These are phyloP conservation scores for Garra rufa DNA, from an alignment of 2,113 vertebrate species.

Conservation along the genomic window DNA sequence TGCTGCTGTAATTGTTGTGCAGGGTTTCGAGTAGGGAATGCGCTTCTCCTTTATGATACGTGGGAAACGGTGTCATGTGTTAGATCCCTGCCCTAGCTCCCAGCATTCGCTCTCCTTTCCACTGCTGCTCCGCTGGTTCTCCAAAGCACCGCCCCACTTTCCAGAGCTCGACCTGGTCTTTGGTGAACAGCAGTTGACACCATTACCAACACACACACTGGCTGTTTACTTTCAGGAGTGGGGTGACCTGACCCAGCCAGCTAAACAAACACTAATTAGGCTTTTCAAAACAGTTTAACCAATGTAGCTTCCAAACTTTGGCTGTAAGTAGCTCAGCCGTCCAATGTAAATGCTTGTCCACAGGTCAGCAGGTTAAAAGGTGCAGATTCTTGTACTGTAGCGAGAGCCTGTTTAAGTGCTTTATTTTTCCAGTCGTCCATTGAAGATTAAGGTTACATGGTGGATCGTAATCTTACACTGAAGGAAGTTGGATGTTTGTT, in stretches of 20 bases:
- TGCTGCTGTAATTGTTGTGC: not conserved
- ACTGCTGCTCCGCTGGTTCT: slow-evolving; percentile 29
- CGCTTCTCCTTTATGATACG: slow-evolving; percentile 34
- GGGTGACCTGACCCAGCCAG: slow-evolving; percentile 42
- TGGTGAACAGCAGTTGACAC: slow-evolving; percentile 21
- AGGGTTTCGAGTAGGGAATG: slow-evolving; percentile 46
- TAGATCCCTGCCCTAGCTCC: slow-evolving; percentile 43
- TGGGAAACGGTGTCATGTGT: slow-evolving; percentile 52
- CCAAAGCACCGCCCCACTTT: not conserved
- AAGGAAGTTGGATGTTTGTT: slow-evolving; percentile 16
- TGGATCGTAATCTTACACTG: slow-evolving; percentile 30
- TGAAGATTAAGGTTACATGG: slow-evolving; percentile 26
- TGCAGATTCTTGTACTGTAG: slow-evolving; percentile 2
- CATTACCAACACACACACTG: slow-evolving; percentile 23
- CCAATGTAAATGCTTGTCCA: not conserved
- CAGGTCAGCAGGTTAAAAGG: not conserved
- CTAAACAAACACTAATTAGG: slow-evolving; percentile 38
- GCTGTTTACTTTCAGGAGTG: slow-evolving; percentile 16
- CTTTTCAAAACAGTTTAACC: slow-evolving; percentile 11
- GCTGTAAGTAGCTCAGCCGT: not conserved
- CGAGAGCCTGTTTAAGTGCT: not conserved
- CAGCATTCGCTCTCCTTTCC: slow-evolving; percentile 49
- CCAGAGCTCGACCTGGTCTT: slow-evolving; percentile 12
- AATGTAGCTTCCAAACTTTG: not conserved
- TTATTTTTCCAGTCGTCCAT: slow-evolving; percentile 12